These are phyloP conservation scores for Mus spretus DNA, from an alignment of 2,797 vertebrate species.

Conservation along the genomic window DNA sequence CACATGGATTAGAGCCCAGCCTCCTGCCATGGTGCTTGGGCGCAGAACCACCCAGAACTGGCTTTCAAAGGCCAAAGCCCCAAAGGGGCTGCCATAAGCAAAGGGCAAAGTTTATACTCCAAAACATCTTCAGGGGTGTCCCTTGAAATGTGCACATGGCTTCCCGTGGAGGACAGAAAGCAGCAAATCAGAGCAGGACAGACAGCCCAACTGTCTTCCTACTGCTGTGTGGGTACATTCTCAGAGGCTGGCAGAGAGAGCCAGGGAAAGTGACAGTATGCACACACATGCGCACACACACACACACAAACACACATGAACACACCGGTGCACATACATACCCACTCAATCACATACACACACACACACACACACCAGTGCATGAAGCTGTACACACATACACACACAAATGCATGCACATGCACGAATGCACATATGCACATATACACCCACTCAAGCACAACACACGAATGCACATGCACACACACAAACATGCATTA, in stretches of 20 bases:
- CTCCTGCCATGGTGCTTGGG: too few species aligned
- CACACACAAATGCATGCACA: not conserved
- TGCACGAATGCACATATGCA: not conserved
- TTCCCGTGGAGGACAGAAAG: not conserved
- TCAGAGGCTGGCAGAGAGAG: not conserved
- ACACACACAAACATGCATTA: not conserved
- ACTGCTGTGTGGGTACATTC: not conserved
- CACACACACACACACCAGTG: not conserved
- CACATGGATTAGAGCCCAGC: not conserved
- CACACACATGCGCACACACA: not conserved
- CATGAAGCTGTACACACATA: too few species aligned
- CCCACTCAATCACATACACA: not conserved
- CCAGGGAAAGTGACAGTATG: not conserved
- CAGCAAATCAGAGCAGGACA: not conserved
- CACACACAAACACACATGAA: not conserved
- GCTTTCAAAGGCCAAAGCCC: not conserved
- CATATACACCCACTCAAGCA: too few species aligned
- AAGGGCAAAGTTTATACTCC: not conserved
- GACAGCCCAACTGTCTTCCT: not conserved
- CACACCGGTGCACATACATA: too few species aligned
- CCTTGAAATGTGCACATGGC: not conserved
- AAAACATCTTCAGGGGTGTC: not conserved
- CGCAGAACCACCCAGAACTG: not conserved
- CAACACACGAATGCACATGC: not conserved
- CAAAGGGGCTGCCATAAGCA: not conserved